Evolutionary conservation across 2,797 vertebrate species (phyloP), one percentile per base, ranked within the genome.

Genomic region (Morelia viridis): DNA sequence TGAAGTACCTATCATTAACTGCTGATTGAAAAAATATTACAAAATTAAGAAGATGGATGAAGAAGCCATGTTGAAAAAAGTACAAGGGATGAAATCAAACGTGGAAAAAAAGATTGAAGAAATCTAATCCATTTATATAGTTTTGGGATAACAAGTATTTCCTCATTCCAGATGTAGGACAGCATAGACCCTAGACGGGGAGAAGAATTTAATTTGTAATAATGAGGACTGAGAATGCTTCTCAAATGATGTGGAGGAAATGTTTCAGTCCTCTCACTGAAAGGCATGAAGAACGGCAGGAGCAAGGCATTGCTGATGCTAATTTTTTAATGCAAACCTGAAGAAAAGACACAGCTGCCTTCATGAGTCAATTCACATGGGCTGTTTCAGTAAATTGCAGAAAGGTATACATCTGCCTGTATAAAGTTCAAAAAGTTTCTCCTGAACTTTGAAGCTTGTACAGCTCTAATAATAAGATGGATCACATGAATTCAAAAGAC

Each of bases 41-140:
- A 15, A 89, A 71, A 41, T 85, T 89, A 85, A 89, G 56, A 65
- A 60, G 83, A 85, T 89, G 83, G 89, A 86, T 89, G 62, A 89
- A 60, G 35, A 6, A 31, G 50, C 26, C 5, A 17, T 58, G 41
- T 1, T 60, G 83, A 46, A 50, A 46, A 46, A 89, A 88, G 58
- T 24, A 86, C 28, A 71, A 92, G 2, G 35, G 13, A 50, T 26
- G 19, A 56, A 65, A 50, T 53, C 26, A 71, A 31, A 50, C 56
- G 12, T 7, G 13, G 12, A 31, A 19, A 26, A 0, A 22, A 11
- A 17, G 0, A 12, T 19, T 17, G 41, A 35, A 8, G 17, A 19
- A 41, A 57, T 65, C 35, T 24, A 24, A 12, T 31, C 31, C 71
- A 64, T 88, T 84, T 65, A 26, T 65, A 84, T 5, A 31, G 11